Evolutionary conservation across 2,113 vertebrate genomes (phyloP).

Genomic region (Bothrops jararaca): DNA sequence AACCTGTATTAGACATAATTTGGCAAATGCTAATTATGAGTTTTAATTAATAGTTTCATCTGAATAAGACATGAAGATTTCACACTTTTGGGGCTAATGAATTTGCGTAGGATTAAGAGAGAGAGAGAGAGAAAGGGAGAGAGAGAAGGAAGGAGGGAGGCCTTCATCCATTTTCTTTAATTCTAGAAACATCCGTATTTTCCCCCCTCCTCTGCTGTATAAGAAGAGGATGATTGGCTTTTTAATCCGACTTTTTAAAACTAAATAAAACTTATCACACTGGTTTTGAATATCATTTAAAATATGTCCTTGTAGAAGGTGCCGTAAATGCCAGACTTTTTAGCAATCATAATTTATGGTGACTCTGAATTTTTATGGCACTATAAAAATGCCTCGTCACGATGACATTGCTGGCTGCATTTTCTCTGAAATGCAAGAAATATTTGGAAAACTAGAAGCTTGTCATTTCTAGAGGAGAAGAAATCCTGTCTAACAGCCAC

Average conservation of each 20-base stretch:
- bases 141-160: not conserved
- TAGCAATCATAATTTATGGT: constrained; percentile 73
- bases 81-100: constrained; percentile 34
- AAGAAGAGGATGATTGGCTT: constrained; percentile 64
- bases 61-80: constrained; percentile 48
- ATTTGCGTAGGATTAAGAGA: not conserved
- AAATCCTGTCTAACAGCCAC: not conserved
- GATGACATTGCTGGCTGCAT: constrained; percentile 66
- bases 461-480: constrained; percentile 37
- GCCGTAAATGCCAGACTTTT: constrained; percentile 74
- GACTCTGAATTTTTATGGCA: constrained; percentile 74
- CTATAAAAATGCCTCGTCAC: constrained; percentile 71
- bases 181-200: constrained; percentile 12
- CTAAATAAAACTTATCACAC: constrained; percentile 71
- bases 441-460: constrained; percentile 53
- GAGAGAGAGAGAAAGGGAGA: not conserved
- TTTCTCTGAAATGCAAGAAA: constrained; percentile 67
- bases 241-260: constrained; percentile 66
- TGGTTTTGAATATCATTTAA: constrained; percentile 69
- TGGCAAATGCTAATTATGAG: constrained; percentile 43
- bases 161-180: not conserved
- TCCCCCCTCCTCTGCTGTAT: constrained; percentile 21
- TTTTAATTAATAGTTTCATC: constrained; percentile 41
- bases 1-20: constrained; percentile 32
- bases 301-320: constrained; percentile 74